Evolutionary conservation across 2,797 vertebrate species (phyloP).

Genomic region (Euthynnus affinis): DNA sequence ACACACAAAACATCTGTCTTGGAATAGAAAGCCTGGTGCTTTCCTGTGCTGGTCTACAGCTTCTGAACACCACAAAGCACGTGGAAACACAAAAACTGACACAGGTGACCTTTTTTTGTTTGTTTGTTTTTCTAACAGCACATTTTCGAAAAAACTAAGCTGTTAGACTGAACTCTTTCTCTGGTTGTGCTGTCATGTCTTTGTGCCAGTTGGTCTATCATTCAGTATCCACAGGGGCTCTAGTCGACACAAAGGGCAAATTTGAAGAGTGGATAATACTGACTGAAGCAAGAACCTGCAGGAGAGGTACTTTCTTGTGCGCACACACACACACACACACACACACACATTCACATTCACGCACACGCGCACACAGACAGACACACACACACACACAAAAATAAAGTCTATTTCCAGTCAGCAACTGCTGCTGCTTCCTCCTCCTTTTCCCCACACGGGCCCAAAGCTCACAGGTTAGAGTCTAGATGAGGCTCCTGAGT

Average conservation of each 20-base stretch:
- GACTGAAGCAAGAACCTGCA: constrained; percentile 68
- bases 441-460: constrained; percentile 11
- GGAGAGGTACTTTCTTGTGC: constrained; percentile 54
- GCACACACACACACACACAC: background rate
- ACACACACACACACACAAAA: background rate
- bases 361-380: background rate
- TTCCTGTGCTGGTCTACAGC: constrained; percentile 61
- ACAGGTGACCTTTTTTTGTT: constrained; percentile 9
- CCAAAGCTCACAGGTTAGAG: constrained; percentile 52
- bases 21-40: constrained; percentile 20
- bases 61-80: constrained; percentile 43
- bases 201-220: constrained; percentile 4
- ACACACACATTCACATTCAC: background rate
- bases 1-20: constrained; percentile 3
- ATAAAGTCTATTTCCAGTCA: constrained; percentile 57
- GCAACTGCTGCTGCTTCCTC: constrained; percentile 30
- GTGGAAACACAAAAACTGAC: constrained; percentile 16
- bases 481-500: constrained; percentile 33
- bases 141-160: constrained; percentile 21
- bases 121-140: constrained; percentile 12
- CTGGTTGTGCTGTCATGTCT: constrained; percentile 33
- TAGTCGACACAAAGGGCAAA: constrained; percentile 37
- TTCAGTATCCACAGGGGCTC: constrained; percentile 40
- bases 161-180: background rate
- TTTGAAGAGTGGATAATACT: constrained; percentile 77